These are phyloP conservation scores for Stenopsyche tienmushanensis DNA, from an alignment of 1,140 invertebrate species.

Conservation along the genomic window DNA sequence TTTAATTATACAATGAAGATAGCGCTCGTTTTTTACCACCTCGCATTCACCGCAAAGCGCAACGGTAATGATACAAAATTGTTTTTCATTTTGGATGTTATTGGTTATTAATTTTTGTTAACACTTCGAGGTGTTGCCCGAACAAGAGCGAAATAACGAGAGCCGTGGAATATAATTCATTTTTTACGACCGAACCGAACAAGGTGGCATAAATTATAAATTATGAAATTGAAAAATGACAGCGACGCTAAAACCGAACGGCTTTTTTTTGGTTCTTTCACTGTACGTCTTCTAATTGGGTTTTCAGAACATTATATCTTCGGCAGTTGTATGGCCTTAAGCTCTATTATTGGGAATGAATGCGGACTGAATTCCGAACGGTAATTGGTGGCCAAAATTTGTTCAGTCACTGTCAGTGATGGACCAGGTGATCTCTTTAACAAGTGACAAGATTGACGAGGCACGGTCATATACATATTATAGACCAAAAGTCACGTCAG, in stretches of 20 bases:
- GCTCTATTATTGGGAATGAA: slow-evolving; percentile 29
- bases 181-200: too few relatives aligned
- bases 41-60: too few relatives aligned
- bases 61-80: too few relatives aligned
- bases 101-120: too few relatives aligned
- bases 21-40: too few relatives aligned
- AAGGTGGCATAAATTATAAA: neutral
- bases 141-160: too few relatives aligned
- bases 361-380: slow-evolving; percentile 31
- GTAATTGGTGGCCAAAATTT: slow-evolving; percentile 37
- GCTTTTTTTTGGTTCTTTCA: slow-evolving; percentile 8
- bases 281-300: slow-evolving; percentile 19
- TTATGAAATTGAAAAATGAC: neutral
- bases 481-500: too few relatives aligned
- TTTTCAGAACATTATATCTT: slow-evolving; percentile 23
- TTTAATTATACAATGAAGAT: neutral
- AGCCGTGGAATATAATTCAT: too few relatives aligned
- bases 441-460: slow-evolving; percentile 38
- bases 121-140: too few relatives aligned
- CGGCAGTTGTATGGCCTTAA: slow-evolving; percentile 7
- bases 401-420: slow-evolving; percentile 41
- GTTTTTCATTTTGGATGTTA: too few relatives aligned
- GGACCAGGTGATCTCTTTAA: slow-evolving; percentile 37
- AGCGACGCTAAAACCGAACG: slow-evolving; percentile 7
- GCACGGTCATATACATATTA: neutral